Base-by-base conservation (phyloP, 2,888 invertebrate genomes). In the Caenorhabditis sulstoni region DNA sequence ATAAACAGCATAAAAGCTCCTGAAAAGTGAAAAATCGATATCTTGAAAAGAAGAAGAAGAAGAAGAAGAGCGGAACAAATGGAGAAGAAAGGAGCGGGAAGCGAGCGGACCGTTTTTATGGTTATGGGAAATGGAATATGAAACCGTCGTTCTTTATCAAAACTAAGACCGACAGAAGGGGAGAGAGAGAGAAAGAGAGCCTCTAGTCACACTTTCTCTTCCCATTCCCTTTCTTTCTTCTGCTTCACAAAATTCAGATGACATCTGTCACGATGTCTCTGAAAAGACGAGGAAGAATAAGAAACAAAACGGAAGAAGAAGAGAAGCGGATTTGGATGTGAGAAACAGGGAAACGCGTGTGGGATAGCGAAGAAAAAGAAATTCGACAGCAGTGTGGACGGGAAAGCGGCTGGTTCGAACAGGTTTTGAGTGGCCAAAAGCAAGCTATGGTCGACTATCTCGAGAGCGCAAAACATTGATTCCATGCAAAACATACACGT, bases 1-100 rank as follows among this genome's bases (percentile, higher is more conserved):
- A 79, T 47, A 57, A 79, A 68, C 57, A 79, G 67, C 79, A 79
- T 79, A 62, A 67, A 73, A 57, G 66, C 65, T 53, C 65, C 79
- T 79, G 79, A 58, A 79, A 78, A 18, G n/a, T 8, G 35, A 11
- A 41, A 29, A 44, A 57, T 41, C 22, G 18, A 59, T 20, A 47
- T 47, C n/a, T 2, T 29, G 29, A 29, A 29, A 7, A 29, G 29
- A 55, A 23, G 16, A 12, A 37, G 14, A 39, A 55, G 29, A 16
- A 2, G n/a, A 16, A 41, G 9, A 41, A 45, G n/a, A 20, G 58
- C 23, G 44, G 45, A 45, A 35, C 44, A 7, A 52, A 20, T 8
- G 22, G 22, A 23, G 16, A 18, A 23, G 45, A 47, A 55, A n/a
- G 9, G 35, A 59, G 52, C 49, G 23, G 14, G 16, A 5, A 50